phyloP scores from a whole-genome alignment of 2,888 invertebrate genomes.

The Drosophila kuntzei region DNA sequence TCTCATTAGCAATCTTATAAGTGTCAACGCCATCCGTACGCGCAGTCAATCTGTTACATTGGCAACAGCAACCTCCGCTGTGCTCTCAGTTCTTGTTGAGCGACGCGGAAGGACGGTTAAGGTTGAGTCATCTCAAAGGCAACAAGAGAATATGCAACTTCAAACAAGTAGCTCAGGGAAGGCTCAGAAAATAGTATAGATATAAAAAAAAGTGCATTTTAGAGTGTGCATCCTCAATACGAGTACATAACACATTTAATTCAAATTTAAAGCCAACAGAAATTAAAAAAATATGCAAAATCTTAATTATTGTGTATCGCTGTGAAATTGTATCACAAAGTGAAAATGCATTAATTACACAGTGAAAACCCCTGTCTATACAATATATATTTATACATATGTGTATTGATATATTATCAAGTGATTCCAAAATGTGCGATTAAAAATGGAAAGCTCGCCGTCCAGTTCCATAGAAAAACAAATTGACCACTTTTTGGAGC shows the following conservation, averaged over 20 bases:
- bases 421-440: constrained; percentile 35
- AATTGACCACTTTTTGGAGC: constrained; percentile 94
- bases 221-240: constrained; percentile 7
- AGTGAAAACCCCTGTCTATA: background rate
- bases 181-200: constrained; percentile 44
- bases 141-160: constrained; percentile 25
- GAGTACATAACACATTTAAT: background rate
- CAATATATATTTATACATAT: background rate
- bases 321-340: background rate
- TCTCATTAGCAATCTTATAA: constrained; percentile 29
- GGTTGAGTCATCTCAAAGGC: constrained; percentile 50
- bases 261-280: background rate
- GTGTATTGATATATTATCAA: background rate
- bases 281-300: background rate
- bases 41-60: constrained; percentile 16
- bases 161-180: constrained; percentile 1
- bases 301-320: background rate
- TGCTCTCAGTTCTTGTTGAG: constrained; percentile 49
- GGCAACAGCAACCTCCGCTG: constrained; percentile 20
- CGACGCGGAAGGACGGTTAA: constrained; percentile 58
- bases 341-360: background rate
- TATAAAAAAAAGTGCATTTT: constrained; percentile 30
- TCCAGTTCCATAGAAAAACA: constrained; percentile 91
- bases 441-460: constrained; percentile 86
- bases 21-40: constrained; percentile 13